Evolutionary conservation across 2,113 vertebrate genomes (phyloP).

Genomic region (Promerops cafer): DNA sequence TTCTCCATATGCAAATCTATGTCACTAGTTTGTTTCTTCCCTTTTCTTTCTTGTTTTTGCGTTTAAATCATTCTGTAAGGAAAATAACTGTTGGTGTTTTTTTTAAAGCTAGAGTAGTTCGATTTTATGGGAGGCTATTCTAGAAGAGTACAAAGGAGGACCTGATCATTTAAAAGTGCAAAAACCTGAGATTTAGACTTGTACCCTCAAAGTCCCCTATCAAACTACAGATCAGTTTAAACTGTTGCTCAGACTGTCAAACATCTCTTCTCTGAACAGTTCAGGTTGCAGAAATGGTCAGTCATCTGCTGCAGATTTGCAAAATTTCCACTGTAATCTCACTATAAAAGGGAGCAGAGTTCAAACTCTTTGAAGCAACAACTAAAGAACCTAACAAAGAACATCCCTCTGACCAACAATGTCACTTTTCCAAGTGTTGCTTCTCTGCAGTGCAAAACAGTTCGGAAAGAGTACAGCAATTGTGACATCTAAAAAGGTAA

Average conservation of each 20-base stretch:
- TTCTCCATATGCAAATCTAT: not conserved
- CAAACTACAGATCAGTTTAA: not conserved
- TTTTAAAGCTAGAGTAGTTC: not conserved
- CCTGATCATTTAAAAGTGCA: not conserved
- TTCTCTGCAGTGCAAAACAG: not conserved
- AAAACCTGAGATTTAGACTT: not conserved
- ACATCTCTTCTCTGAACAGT: not conserved
- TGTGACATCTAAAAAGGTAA: not conserved
- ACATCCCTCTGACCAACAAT: not conserved
- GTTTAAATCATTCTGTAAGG: not conserved
- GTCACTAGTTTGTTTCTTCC: not conserved
- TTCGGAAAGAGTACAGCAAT: not conserved
- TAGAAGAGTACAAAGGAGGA: not conserved
- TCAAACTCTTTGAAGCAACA: not conserved
- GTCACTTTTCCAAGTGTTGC: not conserved
- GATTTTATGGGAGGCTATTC: not conserved
- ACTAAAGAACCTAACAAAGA: not conserved
- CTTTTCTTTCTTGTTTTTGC: not conserved
- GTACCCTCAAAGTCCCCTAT: not conserved
- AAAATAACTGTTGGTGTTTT: not conserved
- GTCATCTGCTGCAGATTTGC: not conserved
- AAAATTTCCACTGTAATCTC: not conserved
- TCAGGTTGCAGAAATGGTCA: not conserved
- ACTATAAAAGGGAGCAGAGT: not conserved
- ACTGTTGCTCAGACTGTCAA: not conserved